phyloP scores from a whole-genome alignment of 2,888 invertebrate species.

The Frankliniella fusca region DNA sequence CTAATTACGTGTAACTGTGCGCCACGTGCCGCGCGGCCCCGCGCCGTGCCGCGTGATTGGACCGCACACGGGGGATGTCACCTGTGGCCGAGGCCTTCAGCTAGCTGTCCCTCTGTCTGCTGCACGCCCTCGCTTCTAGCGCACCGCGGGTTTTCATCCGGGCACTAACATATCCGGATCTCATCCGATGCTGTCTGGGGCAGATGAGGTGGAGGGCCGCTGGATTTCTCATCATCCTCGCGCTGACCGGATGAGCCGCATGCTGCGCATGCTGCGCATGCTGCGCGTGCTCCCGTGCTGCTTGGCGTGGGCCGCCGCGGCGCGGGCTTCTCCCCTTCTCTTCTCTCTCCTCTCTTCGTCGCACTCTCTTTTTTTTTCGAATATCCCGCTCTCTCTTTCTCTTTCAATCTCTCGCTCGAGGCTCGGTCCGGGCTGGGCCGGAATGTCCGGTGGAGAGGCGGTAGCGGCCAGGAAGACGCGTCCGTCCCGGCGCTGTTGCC shows the following conservation, averaged over 20 bases:
- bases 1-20: no score
- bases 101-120: neutral
- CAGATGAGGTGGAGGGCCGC: no score
- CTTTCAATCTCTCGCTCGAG: neutral
- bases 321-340: neutral
- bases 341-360: no score
- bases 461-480: constrained; percentile 5
- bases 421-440: neutral
- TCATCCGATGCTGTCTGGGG: no score
- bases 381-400: neutral
- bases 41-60: neutral
- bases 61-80: no score
- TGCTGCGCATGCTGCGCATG: neutral
- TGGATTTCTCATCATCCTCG: no score
- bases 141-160: no score
- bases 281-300: neutral
- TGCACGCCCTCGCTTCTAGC: neutral
- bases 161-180: no score
- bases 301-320: neutral
- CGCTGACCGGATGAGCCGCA: neutral
- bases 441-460: constrained; percentile 20
- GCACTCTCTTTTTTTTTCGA: no score
- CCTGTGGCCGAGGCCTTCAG: no score
- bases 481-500: neutral
- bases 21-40: neutral